Evolutionary conservation across 2,113 vertebrate genomes (phyloP), one percentile per base, ranked within the genome.

Genomic region (Hypanus sabinus): DNA sequence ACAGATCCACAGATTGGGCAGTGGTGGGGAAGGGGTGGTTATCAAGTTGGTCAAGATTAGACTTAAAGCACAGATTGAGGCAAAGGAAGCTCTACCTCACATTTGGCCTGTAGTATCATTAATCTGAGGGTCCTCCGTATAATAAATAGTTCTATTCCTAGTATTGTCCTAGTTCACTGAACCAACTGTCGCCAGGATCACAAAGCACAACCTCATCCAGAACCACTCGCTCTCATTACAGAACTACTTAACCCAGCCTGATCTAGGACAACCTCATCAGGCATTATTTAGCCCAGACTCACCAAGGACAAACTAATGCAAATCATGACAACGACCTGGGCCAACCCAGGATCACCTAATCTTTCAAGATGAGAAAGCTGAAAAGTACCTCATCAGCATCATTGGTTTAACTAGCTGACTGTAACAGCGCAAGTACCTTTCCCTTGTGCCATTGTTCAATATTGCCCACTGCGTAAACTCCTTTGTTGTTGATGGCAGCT

Each of bases 381-480:
- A 10, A 27, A n/a, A 55, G 3, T 85, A 87, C 10, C 3, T 87
- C 24, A 87, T 27, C 55, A 87, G 83, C 83, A 12, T 60, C 11
- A 16, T 88, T 38, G 33, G 65, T 68, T 92, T 92, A 5, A 36
- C 90, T 71, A 92, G 38, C 65, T n/a, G 8, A 5, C 65, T 92
- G n/a, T 71, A 11, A 18, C 20, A 22, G 24, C 38, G 90, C 68
- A 71, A 70, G 8, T 92, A 92, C 90, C 90, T 92, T 92, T 71
- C 70, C 68, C 20, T 92, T 18, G 33, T 27, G n/a, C 68, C 0
- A 95, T 77, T 57, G 46, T 0, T 93, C 94, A 5, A 96, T 95
- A 95, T 96, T 95, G 2, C 95, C 95, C 5, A 97, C 93, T 87
- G 94, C 94, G 95, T 97, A 97, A 93, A 97, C 95, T 62, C 97